phyloP scores from a whole-genome alignment of 2,888 invertebrate genomes.

The Candidula unifasciata region DNA sequence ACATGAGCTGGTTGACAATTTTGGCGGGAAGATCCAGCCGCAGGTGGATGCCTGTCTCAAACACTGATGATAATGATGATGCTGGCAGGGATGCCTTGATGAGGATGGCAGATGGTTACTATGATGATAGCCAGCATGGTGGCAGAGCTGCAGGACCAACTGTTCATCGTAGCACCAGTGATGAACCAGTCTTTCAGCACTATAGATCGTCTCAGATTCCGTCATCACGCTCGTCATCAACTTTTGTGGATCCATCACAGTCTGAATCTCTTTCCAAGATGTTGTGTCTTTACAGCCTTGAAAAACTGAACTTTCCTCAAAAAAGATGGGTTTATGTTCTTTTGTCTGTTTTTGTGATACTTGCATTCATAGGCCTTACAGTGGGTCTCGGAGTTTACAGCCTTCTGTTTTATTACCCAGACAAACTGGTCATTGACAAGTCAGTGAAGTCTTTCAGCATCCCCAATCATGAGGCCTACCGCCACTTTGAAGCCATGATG shows the following conservation, averaged over 20 bases:
- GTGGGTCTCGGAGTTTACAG: conserved; percentile 63
- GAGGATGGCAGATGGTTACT: conserved; percentile 42
- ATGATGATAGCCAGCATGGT: not conserved
- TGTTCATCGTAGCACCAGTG: not conserved
- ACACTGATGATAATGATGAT: conserved; percentile 34
- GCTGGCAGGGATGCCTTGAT: conserved; percentile 47
- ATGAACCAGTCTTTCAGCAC: conserved; percentile 40
- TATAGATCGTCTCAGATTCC: not conserved
- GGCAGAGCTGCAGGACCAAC: not conserved
- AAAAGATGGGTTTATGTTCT: conserved; percentile 46
- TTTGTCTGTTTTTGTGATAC: conserved; percentile 57
- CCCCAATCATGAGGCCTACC: conserved; percentile 71
- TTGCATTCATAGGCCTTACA: conserved; percentile 55
- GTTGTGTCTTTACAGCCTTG: not conserved
- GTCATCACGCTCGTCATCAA: conserved; percentile 1
- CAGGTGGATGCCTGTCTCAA: conserved; percentile 37
- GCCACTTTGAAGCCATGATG: conserved; percentile 66
- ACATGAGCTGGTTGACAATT: conserved; percentile 29
- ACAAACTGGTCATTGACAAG: conserved; percentile 68
- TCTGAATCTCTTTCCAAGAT: not conserved
- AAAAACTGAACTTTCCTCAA: conserved; percentile 30
- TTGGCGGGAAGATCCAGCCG: not conserved
- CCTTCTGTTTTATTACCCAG: conserved; percentile 61
- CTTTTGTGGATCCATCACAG: not conserved
- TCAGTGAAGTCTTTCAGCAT: conserved; percentile 73